Evolutionary conservation across 2,797 vertebrate genomes (phyloP), one percentile per base, ranked within the genome.

Genomic region (Lepus townsendii): DNA sequence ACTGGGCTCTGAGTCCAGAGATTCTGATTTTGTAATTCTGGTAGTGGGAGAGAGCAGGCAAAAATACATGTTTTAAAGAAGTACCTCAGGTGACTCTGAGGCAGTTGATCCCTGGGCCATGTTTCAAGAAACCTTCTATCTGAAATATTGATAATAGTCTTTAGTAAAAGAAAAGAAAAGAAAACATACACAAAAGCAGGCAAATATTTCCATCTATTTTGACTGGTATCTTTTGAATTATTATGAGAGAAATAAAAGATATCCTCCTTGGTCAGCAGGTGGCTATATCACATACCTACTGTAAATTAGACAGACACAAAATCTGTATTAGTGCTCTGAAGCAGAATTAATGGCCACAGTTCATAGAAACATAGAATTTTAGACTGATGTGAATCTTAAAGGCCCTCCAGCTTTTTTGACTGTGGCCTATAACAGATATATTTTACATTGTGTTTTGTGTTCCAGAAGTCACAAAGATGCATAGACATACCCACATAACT

Each of bases 101-200:
- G 13, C 20, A 80, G 13, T 47, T 90, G 35, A 26, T 92, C 11
- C 22, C 68, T 65, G 20, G 32, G 80, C 42, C 52, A 63, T 54
- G 88, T 87, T 92, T 87, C 85, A 73, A 91, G 77, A 88, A 94
- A 57, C 27, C n/a, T 14, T 80, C n/a, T 13, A 35, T 93, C 88
- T 94, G 63, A 86, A 60, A 92, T 26, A 88, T 14, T 91, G 42
- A 38, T 71, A 32, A 6, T 71, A 38, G 62, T 82, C 62, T 93
- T 66, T 68, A 22, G 42, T 66, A 32, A 90, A 95, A 63, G 54
- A 83, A 83, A 83, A 83, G 32, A 84, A 91, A 91, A 35, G 5
- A 92, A 88, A 93, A 73, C 14, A n/a, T 47, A 79, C 68, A 42
- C 17, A 30, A 75, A 92, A 77, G 8, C 3, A 80, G 66, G n/a